Percentiles rank a stretch among this genome's conserved stretches.
These are phyloP conservation scores for Anser cygnoides DNA, from an alignment of 2,113 vertebrate species.

Conservation along the genomic window DNA sequence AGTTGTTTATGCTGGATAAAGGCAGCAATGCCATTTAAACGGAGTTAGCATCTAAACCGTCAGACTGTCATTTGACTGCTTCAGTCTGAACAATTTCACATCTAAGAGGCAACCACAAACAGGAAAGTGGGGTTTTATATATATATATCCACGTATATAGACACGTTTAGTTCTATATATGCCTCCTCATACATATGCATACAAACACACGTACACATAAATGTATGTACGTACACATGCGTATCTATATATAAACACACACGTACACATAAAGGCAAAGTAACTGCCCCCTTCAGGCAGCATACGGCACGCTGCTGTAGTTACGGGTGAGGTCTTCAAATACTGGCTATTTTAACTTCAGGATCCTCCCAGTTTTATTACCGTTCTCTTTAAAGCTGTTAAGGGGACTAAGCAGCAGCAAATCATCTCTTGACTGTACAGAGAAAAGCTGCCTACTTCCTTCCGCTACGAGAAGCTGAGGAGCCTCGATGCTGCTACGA, in stretches of 20 bases:
- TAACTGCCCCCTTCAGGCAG: not conserved
- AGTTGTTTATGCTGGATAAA: not conserved
- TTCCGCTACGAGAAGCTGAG: accelerated
- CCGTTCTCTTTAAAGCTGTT: not conserved
- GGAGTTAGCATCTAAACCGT: not conserved
- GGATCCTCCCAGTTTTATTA: not conserved
- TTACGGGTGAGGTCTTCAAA: not conserved
- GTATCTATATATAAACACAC: accelerated
- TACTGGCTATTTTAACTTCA: not conserved
- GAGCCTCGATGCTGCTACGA: accelerated
- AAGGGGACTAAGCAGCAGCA: not conserved
- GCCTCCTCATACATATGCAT: not conserved
- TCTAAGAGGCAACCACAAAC: accelerated
- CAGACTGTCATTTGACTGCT: not conserved
- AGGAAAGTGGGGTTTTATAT: not conserved
- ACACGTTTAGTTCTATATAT: not conserved
- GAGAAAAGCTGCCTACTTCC: not conserved
- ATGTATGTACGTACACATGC: accelerated
- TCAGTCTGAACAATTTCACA: not conserved
- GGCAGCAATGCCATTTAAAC: not conserved
- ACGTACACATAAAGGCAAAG: not conserved
- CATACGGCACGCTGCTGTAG: accelerated
- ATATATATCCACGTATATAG: accelerated
- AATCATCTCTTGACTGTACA: not conserved
- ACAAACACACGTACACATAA: not conserved